Evolutionary conservation across 2,888 invertebrate species (phyloP).

Genomic region (Scaeva pyrastri): DNA sequence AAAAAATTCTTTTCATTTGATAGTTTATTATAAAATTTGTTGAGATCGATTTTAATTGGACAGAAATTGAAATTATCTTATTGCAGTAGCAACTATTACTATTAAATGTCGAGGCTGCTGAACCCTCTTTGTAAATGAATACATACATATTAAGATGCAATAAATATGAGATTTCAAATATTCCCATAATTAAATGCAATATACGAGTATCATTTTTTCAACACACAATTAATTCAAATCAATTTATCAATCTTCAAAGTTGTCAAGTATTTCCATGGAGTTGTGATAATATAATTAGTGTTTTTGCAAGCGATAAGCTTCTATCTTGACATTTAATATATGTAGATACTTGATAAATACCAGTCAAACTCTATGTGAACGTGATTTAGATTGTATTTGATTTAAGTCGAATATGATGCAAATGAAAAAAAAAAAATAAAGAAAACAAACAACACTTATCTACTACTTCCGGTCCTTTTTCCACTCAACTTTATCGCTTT

Average conservation of each 20-base stretch:
- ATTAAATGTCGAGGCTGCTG: no score
- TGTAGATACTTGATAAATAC: not conserved
- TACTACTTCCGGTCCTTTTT: constrained; percentile 3
- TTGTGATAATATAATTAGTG: not conserved
- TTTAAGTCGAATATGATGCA: not conserved
- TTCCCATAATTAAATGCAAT: no score
- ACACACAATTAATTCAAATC: not conserved
- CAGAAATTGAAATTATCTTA: no score
- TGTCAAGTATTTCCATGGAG: not conserved
- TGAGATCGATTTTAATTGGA: no score
- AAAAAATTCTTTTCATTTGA: no score
- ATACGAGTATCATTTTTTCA: no score
- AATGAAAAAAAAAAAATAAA: not conserved
- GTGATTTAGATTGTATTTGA: not conserved
- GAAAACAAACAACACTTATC: not conserved
- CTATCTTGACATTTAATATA: not conserved
- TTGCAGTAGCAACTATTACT: no score
- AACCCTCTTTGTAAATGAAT: no score
- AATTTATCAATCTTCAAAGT: not conserved
- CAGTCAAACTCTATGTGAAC: not conserved
- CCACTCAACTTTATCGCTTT: constrained; percentile 1
- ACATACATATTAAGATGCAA: no score
- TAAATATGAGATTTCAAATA: no score
- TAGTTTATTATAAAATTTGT: no score
- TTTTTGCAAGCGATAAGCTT: not conserved